Evolutionary conservation across 2,888 invertebrate species (phyloP).

Genomic region (Sipha maydis): DNA sequence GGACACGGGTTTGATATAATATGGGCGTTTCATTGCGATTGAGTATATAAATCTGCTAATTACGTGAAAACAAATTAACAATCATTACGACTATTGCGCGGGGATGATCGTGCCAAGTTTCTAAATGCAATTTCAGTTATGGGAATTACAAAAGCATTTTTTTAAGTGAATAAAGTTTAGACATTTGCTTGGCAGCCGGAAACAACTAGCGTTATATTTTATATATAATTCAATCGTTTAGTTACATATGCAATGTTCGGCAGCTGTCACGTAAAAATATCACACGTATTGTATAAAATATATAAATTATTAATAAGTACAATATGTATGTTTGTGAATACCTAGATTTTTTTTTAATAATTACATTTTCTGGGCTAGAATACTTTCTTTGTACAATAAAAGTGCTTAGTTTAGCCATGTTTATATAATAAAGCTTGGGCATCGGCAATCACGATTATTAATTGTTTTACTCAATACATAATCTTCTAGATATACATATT

Average conservation of each 20-base stretch:
- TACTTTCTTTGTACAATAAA: neutral
- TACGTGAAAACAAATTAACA: conserved; percentile 41
- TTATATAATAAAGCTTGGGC: no score
- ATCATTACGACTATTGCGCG: neutral
- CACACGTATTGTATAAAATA: conserved; percentile 8
- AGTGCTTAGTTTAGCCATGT: neutral
- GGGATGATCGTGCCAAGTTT: conserved; percentile 36
- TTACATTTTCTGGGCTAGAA: no score
- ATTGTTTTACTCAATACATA: neutral
- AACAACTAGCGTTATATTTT: conserved; percentile 1
- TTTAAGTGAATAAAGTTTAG: conserved; percentile 2
- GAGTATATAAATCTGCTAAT: conserved; percentile 33
- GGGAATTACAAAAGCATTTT: neutral
- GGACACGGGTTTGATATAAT: neutral
- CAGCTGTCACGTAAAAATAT: conserved; percentile 12
- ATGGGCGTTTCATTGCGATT: neutral
- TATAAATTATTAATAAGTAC: neutral
- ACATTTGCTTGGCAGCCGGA: conserved; percentile 28
- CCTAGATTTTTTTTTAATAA: no score
- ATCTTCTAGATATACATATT: no score
- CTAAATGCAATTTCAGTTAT: conserved; percentile 22
- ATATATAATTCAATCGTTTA: conserved; percentile 36
- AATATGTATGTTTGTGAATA: neutral
- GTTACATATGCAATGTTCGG: neutral
- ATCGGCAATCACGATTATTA: neutral